Percentiles rank a stretch among this genome's conserved stretches.
Evolutionary conservation across 2,113 vertebrate species (phyloP).

Genomic region (Passer domesticus): DNA sequence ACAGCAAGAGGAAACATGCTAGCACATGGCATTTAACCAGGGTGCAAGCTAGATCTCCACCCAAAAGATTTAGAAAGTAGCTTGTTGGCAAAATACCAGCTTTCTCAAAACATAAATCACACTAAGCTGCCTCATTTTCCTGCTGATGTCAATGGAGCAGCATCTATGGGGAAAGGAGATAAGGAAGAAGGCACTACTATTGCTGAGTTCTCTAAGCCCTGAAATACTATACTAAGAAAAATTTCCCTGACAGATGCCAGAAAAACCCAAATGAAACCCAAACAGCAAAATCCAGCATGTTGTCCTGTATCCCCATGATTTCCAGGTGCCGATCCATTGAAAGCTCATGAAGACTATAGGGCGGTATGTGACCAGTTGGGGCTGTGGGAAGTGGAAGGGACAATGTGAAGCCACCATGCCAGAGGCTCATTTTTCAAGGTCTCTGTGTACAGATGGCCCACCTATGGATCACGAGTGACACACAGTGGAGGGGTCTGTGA

Average conservation of each 20-base stretch:
- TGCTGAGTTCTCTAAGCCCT: neutral
- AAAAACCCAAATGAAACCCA: neutral
- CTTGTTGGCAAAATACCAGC: neutral
- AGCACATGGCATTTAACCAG: neutral
- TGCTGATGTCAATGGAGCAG: neutral
- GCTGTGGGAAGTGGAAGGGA: fast-evolving
- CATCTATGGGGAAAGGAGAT: fast-evolving
- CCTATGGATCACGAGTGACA: neutral
- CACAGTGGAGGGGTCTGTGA: neutral
- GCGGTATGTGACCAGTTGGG: neutral
- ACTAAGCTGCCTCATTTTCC: neutral
- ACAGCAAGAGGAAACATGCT: neutral
- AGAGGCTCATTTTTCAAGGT: neutral
- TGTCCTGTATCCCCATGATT: neutral
- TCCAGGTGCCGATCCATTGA: neutral
- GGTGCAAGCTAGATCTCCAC: neutral
- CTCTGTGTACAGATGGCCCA: neutral
- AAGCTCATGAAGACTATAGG: neutral
- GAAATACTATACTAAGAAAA: neutral
- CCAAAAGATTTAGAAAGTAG: neutral
- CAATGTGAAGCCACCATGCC: neutral
- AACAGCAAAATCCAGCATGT: neutral
- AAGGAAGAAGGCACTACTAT: neutral
- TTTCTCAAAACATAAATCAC: neutral
- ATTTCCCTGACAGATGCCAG: neutral